Evolutionary conservation across 2,113 vertebrate genomes (phyloP).

Genomic region (Equus przewalskii): DNA sequence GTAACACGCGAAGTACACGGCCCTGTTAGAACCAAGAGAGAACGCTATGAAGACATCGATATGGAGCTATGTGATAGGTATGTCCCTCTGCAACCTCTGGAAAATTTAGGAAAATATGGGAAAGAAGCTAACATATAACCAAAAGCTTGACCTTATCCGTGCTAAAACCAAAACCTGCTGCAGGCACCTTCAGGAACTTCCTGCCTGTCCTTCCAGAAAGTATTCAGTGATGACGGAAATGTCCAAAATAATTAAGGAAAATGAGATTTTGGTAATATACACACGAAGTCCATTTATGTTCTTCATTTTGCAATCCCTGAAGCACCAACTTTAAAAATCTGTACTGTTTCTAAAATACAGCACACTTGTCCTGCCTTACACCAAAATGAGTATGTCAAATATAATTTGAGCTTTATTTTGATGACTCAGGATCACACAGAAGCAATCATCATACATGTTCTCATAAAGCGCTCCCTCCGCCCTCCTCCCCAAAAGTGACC

Average conservation of each 20-base stretch:
- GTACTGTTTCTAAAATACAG: neutral
- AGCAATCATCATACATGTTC: neutral
- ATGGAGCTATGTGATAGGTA: fast-evolving
- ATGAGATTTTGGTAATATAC: neutral
- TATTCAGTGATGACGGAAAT: neutral
- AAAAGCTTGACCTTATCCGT: neutral
- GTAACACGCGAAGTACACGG: slow-evolving; percentile 98
- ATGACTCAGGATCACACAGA: neutral
- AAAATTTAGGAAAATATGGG: neutral
- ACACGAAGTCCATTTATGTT: neutral
- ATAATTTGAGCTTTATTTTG: neutral
- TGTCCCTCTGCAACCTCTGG: neutral
- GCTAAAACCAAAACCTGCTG: neutral
- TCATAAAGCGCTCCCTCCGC: too few relatives aligned
- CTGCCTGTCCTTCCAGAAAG: neutral
- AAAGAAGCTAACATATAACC: neutral
- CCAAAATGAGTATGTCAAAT: too few relatives aligned
- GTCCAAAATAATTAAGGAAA: neutral
- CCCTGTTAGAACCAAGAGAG: slow-evolving; percentile 88
- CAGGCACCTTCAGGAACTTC: fast-evolving
- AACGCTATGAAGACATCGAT: neutral
- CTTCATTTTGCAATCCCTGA: neutral
- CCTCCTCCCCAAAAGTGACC: neutral
- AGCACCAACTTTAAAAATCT: neutral
- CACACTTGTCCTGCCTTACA: neutral